Conservation (phyloP, 2,888 invertebrate species). For the Epistrophella euchroma region DNA sequence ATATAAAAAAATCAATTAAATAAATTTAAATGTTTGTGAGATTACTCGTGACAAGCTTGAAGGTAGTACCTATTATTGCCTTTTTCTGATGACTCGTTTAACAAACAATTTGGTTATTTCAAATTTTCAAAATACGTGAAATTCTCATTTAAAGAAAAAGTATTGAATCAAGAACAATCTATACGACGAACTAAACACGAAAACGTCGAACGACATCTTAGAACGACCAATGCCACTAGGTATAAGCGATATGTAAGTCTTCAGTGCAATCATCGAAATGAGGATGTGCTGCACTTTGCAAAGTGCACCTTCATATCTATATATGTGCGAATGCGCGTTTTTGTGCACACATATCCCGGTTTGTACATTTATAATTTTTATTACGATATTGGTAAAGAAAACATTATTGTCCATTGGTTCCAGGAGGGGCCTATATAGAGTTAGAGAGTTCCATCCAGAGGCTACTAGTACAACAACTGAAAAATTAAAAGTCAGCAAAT, state of each 20-base stretch:
- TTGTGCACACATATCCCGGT: conserved; percentile 42
- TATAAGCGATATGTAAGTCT: conserved; percentile 42
- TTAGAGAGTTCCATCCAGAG: conserved; percentile 23
- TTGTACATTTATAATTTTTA: conserved; percentile 73
- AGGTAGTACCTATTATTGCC: no score
- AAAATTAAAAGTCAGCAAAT: conserved; percentile 72
- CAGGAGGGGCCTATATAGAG: background rate
- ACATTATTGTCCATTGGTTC: conserved; percentile 21
- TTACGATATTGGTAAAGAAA: conserved; percentile 58
- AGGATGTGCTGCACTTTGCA: conserved; percentile 46
- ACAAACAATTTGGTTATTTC: background rate
- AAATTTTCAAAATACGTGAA: background rate
- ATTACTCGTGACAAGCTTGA: no score
- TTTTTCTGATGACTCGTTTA: no score
- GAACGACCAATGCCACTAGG: conserved; percentile 44
- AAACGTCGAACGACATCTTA: conserved; percentile 50
- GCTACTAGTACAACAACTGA: conserved; percentile 41
- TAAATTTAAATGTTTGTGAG: no score
- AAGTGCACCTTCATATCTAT: conserved; percentile 17
- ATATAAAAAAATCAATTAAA: no score
- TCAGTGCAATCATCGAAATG: conserved; percentile 63
- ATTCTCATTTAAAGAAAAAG: background rate
- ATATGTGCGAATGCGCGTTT: conserved; percentile 29
- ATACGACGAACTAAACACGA: background rate
- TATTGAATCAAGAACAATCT: conserved; percentile 52